Evolutionary conservation across 1,140 invertebrate genomes (phyloP), one percentile per base, ranked within the genome.

Genomic region (Cydia splendana): DNA sequence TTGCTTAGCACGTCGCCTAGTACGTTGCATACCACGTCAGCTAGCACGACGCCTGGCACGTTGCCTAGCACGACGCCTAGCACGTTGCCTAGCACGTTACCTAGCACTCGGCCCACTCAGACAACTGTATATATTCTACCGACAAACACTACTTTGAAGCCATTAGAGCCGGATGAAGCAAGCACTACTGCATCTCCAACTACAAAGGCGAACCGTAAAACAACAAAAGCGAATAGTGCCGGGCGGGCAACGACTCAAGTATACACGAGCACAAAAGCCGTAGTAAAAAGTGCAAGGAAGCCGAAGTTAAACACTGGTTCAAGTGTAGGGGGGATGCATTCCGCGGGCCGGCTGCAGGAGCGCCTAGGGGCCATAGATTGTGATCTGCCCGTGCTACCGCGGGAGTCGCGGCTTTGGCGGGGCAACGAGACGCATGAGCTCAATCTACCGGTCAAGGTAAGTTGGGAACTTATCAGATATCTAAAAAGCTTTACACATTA

Each of bases 401-500:
- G 93, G 75, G 94, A 95, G 77, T 95, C 95, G 6, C 94, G 94
- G 76, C 87, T 95, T 76, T 95, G 95, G 95, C 93, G 95, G 38
- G 95, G 95, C 80, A 95, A 95, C 81, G 95, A 95, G 84, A 95
- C 95, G 13, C 95, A 95, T 79, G 95, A 95, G 81, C 92, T 95
- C 77, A 93, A 94, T 80, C 89, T 95, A 51, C 95, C 95, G 20
- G 92, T 95, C 83, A 94, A 94, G 94, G 95, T 95, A 91, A 95
- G 94, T 93, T 75, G 3, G 2, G 2, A 65, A 65, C 79, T 76
- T 76, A 30, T 62, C 28, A 7, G 0, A 18, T 74, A 9, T 51
- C 73, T n/a, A 9, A 24, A 20, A 62, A 20, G n/a, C n/a, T 24
- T 62, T 24, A 24, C 57, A 24, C 13, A 13, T 48, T 48, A 48